Evolutionary conservation across 2,888 invertebrate species (phyloP), one percentile per base, ranked within the genome.

Genomic region (Dryomyza anilis): DNA sequence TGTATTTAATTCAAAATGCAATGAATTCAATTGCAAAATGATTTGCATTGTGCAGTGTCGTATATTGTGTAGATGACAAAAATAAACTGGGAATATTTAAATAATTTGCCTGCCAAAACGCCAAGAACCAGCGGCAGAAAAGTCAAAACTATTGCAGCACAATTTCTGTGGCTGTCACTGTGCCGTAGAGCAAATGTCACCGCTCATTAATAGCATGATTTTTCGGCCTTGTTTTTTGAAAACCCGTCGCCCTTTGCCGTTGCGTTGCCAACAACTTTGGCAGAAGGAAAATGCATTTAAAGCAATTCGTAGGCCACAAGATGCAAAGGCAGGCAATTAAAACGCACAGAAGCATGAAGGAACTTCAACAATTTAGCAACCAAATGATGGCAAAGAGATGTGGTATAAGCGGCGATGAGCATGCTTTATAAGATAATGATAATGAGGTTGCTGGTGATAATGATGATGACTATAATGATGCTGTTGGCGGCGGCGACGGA

Each of bases 301-400:
- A 43, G 60, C 68, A 62, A 66, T 63, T 68, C 65, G 64, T 68
- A 59, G 60, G 43, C 61, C 67, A 63, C 27, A 56, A 66, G 62
- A 67, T 67, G 70, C 70, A 70, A n/a, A n/a, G n/a, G n/a, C n/a
- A 71, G 69, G 70, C 72, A 72, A 72, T 72, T 72, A 70, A 72
- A 71, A 71, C 65, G 67, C 68, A 72, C 63, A 60, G 70, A 67
- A 69, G 69, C 71, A 63, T 72, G 69, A 72, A 71, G 69, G 65
- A 69, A 69, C 68, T 68, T 63, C 62, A 70, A 69, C 67, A 58
- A 69, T 69, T 70, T 69, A 68, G 67, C 65, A 64, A 67, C 64
- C 65, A 68, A 67, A 66, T 23, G 25, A 55, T 14, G 36, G 19
- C 46, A 46, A 23, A 58, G 21, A 21, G 14, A 25, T 23, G 50